Evolutionary conservation across 2,113 vertebrate species (phyloP).

Genomic region (Oostethus manadensis): DNA sequence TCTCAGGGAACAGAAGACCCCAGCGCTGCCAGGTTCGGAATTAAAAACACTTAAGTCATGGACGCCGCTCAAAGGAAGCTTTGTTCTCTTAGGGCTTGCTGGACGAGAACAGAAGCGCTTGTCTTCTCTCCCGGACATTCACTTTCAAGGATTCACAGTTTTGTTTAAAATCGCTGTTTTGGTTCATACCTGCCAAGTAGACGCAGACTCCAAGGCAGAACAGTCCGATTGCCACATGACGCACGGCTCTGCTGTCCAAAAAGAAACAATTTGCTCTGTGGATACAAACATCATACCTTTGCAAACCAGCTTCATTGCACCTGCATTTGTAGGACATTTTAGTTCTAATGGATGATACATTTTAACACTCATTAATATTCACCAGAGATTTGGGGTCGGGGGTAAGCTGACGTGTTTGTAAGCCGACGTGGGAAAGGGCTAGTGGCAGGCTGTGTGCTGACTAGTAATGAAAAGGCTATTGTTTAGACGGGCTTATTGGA

Average conservation of each 20-base stretch:
- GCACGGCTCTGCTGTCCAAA: constrained; percentile 75
- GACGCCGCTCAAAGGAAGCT: constrained; percentile 61
- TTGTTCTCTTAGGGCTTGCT: constrained; percentile 53
- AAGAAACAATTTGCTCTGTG: constrained; percentile 87
- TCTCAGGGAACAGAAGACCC: constrained; percentile 44
- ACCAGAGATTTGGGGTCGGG: constrained; percentile 2
- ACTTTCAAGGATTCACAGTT: background rate
- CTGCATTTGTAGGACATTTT: background rate
- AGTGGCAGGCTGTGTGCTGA: constrained; percentile 46
- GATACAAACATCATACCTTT: background rate
- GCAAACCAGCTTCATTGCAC: background rate
- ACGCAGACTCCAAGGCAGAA: constrained; percentile 83
- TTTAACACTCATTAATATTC: constrained; percentile 24
- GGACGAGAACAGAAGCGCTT: constrained; percentile 18
- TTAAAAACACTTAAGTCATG: constrained; percentile 63
- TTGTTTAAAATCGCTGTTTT: background rate
- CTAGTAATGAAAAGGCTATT: constrained; percentile 67
- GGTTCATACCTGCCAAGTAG: constrained; percentile 82
- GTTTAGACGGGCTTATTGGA: constrained; percentile 48
- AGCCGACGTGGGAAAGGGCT: constrained; percentile 65
- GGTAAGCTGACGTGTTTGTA: constrained; percentile 40
- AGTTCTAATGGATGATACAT: background rate
- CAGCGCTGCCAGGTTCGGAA: constrained; percentile 51
- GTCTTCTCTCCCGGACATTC: constrained; percentile 21
- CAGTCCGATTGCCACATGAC: constrained; percentile 80